A percentile compares a stretch with the other conserved stretches of the same genome.
phyloP scores from a whole-genome alignment of 2,797 vertebrate species.

The Bovichtus variegatus region DNA sequence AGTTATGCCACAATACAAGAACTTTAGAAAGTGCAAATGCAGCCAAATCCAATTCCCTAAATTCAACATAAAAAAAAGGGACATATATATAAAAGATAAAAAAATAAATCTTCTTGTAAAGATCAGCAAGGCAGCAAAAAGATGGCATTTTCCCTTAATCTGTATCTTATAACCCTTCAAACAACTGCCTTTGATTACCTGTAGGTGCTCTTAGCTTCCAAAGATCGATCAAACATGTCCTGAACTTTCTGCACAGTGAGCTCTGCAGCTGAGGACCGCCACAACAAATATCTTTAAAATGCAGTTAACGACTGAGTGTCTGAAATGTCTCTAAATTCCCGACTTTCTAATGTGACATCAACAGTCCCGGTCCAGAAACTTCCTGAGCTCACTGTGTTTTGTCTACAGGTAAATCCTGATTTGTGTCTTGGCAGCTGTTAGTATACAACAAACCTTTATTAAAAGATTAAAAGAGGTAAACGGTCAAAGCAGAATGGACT shows the following conservation, averaged over 20 bases:
- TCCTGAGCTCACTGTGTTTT: conserved; percentile 44
- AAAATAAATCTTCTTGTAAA: conserved; percentile 16
- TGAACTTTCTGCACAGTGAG: not conserved
- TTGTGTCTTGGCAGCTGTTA: conserved; percentile 21
- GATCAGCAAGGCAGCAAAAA: conserved; percentile 38
- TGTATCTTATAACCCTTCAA: not conserved
- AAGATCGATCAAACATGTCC: not conserved
- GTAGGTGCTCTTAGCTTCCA: not conserved
- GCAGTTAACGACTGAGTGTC: not conserved
- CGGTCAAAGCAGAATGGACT: conserved; percentile 18
- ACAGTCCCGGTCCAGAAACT: conserved; percentile 8
- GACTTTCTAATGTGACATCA: not conserved
- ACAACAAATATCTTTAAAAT: not conserved
- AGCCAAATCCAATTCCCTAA: conserved; percentile 38
- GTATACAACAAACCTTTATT: conserved; percentile 15
- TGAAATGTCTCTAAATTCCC: not conserved
- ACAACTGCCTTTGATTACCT: not conserved
- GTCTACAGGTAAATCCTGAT: conserved; percentile 51
- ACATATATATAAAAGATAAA: conserved; percentile 18
- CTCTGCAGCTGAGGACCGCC: not conserved
- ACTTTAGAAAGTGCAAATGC: conserved; percentile 73
- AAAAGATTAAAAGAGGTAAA: conserved; percentile 32
- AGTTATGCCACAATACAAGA: conserved; percentile 36
- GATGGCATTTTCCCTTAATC: conserved; percentile 22
- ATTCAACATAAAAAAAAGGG: conserved; percentile 15